Evolutionary conservation across 2,888 invertebrate genomes (phyloP), one percentile per base, ranked within the genome.

Genomic region (Scaptomyza tumidula): DNA sequence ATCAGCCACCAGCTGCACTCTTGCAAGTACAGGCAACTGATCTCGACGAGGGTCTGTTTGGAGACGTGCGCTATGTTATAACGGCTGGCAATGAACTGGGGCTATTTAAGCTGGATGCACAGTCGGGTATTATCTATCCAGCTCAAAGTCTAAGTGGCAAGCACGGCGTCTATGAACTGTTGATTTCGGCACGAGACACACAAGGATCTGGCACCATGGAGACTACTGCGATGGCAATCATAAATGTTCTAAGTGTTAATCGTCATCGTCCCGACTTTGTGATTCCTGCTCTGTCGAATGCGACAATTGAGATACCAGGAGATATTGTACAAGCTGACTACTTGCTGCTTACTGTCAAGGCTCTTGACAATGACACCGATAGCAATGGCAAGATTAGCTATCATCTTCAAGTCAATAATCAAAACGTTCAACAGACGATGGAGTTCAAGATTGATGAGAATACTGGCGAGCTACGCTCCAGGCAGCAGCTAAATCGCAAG

Each of bases 381-480:
- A 96, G 96, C 75, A 97, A 97, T 91, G 98, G 98, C 0, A 93
- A 95, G 56, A 94, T 98, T 0, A 96, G 96, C 1, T 98, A 98
- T 92, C 96, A 95, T 90, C 93, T 97, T 66, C 96, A 96, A 92
- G 94, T 96, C 3, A 91, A 91, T 75, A 95, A 96, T 86, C 93
- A 94, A 79, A 96, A 96, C 81, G 94, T 96, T 0, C 95, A 95
- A 70, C 95, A 96, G 90, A 98, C 97, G 0, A 93, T 94, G 10
- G 96, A 97, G 90, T 98, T 98, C 91, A 93, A 93, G 31, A 96
- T 98, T 39, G 94, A 98, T 90, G 93, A 93, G 45, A 94, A 95
- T 58, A 95, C 95, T 0, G 98, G 98, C 0, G 97, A 98, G 81
- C 92, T 98, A 14, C 93, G 95, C 76, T 96, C 97, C 0, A 96